Conservation (phyloP, 1,140 invertebrate genomes). For the Hypothenemus hampei region DNA sequence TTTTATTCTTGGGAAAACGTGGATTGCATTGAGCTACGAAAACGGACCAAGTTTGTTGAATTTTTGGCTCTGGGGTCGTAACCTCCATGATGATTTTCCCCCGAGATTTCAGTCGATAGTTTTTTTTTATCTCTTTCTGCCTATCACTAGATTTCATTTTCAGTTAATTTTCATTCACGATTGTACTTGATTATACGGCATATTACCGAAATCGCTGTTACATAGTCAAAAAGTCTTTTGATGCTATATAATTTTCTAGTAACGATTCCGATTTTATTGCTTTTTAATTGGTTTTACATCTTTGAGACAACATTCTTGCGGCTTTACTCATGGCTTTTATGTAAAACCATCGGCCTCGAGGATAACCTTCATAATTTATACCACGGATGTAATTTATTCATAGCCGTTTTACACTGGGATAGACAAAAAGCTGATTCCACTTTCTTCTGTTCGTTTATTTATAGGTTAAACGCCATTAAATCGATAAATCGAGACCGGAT, state of each 20-base stretch:
- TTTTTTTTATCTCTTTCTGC: no score
- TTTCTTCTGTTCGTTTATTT: conserved; percentile 9
- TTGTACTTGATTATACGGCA: conserved; percentile 10
- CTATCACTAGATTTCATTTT: no score
- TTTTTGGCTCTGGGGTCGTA: no score
- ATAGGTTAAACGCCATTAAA: no score
- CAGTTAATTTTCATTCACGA: no score
- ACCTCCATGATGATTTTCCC: no score
- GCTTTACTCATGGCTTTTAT: conserved; percentile 16
- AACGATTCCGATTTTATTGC: conserved; percentile 18
- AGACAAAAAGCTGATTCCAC: conserved; percentile 5
- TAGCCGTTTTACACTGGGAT: conserved; percentile 10
- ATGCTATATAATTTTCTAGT: conserved; percentile 19
- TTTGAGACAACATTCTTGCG: conserved; percentile 12
- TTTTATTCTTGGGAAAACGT: no score
- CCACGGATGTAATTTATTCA: conserved; percentile 15
- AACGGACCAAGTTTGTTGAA: no score
- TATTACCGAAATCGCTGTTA: conserved; percentile 1
- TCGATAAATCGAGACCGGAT: no score
- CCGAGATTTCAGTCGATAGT: no score
- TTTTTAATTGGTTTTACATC: conserved; percentile 21
- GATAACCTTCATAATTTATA: conserved; percentile 14
- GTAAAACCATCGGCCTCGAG: conserved; percentile 10
- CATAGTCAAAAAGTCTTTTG: conserved; percentile 9
- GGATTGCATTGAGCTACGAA: no score